phyloP scores from a whole-genome alignment of 2,113 vertebrate species.

The Malurus melanocephalus region DNA sequence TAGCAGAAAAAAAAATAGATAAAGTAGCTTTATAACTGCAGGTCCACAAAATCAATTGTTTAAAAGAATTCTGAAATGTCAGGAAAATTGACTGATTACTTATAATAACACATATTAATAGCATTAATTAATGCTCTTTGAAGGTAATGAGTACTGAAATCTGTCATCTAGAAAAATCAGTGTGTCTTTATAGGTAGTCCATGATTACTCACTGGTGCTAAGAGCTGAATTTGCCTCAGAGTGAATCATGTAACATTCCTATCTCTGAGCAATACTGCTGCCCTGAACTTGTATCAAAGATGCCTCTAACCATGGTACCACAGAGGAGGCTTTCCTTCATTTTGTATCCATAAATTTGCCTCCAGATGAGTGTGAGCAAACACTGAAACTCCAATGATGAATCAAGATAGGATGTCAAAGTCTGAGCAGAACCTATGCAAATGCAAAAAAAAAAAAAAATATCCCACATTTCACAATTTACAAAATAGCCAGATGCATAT shows the following conservation, averaged over 20 bases:
- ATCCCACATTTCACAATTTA: neutral
- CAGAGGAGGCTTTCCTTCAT: neutral
- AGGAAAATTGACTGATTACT: neutral
- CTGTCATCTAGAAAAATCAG: neutral
- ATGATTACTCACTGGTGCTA: neutral
- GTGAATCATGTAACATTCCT: neutral
- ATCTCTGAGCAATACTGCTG: neutral
- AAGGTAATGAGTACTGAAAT: neutral
- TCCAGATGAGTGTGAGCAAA: neutral
- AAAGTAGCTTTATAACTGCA: neutral
- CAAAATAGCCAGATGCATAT: neutral
- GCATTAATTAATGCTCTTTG: neutral
- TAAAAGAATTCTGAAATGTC: neutral
- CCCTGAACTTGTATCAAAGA: neutral
- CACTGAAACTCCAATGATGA: neutral
- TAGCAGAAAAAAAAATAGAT: neutral
- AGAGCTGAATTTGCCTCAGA: neutral
- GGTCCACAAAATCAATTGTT: neutral
- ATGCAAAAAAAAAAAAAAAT: neutral
- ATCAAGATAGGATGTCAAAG: neutral
- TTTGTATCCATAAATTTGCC: fast-evolving
- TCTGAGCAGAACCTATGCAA: neutral
- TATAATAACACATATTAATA: neutral
- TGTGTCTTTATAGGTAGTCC: neutral
- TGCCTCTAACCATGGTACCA: neutral